Evolutionary conservation across 1,140 invertebrate genomes (phyloP).

Genomic region (Drosophila funebris): DNA sequence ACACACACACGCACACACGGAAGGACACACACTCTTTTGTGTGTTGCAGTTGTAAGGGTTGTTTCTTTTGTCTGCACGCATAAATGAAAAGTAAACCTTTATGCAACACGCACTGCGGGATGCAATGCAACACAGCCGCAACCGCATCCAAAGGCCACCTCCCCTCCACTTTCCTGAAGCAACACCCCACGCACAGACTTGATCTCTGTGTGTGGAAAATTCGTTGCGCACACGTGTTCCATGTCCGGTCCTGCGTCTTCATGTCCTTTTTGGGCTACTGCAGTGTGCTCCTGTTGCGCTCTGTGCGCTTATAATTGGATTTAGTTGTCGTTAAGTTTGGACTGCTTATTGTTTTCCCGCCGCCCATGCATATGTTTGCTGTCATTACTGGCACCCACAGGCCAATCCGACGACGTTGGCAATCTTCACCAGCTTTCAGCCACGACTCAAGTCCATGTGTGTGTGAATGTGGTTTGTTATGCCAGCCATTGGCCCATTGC

Average conservation of each 20-base stretch:
- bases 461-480: slow-evolving; percentile 42
- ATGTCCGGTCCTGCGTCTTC: slow-evolving; percentile 18
- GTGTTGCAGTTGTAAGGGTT: slow-evolving; percentile 67
- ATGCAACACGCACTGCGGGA: slow-evolving; percentile 65
- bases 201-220: slow-evolving; percentile 38
- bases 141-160: slow-evolving; percentile 25
- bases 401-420: slow-evolving; percentile 17
- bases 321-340: slow-evolving; percentile 76
- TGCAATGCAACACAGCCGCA: slow-evolving; percentile 52
- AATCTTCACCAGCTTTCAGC: slow-evolving; percentile 21
- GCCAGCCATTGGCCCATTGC: slow-evolving; percentile 11
- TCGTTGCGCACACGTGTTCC: slow-evolving; percentile 73
- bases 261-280: slow-evolving; percentile 4
- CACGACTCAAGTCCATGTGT: slow-evolving; percentile 6
- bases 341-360: slow-evolving; percentile 58
- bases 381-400: slow-evolving; percentile 52
- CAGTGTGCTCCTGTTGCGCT: slow-evolving; percentile 57
- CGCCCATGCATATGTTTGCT: slow-evolving; percentile 58
- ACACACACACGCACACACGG: neutral
- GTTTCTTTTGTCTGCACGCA: slow-evolving; percentile 59
- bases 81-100: slow-evolving; percentile 78
- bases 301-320: slow-evolving; percentile 68
- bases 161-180: neutral
- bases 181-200: neutral
- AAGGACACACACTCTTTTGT: slow-evolving; percentile 23